These are phyloP conservation scores for Leuciscus waleckii DNA, from an alignment of 2,797 vertebrate genomes.

Conservation along the genomic window DNA sequence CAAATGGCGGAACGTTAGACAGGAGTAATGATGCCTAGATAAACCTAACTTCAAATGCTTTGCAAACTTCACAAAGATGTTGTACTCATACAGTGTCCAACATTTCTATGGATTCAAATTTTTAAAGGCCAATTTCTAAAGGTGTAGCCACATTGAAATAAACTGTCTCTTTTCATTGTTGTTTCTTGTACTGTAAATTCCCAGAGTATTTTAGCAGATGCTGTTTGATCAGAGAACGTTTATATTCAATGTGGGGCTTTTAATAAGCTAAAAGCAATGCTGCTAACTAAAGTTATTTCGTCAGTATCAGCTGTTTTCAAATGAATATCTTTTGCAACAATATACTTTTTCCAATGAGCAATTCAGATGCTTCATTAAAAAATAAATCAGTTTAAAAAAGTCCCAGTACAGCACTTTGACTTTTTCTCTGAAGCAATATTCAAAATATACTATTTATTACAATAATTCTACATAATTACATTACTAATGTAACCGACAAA, in stretches of 20 bases:
- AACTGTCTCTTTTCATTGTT: background rate
- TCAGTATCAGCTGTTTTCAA: background rate
- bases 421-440: background rate
- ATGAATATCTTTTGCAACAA: background rate
- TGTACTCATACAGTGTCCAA: background rate
- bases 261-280: background rate
- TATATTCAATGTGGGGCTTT: background rate
- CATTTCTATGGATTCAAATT: background rate
- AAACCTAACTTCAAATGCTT: slow-evolving; percentile 17
- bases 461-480: background rate
- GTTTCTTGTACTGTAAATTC: background rate
- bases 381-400: background rate
- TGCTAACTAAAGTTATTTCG: background rate
- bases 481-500: background rate
- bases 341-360: background rate
- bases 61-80: background rate
- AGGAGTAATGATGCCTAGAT: slow-evolving; percentile 18
- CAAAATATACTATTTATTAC: background rate
- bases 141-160: background rate
- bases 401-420: background rate
- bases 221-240: background rate
- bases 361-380: background rate
- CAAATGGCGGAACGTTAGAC: slow-evolving; percentile 20
- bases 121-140: slow-evolving; percentile 4
- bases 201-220: background rate